phyloP scores from a whole-genome alignment of 2,888 invertebrate species.

The Isotomurus palustris region DNA sequence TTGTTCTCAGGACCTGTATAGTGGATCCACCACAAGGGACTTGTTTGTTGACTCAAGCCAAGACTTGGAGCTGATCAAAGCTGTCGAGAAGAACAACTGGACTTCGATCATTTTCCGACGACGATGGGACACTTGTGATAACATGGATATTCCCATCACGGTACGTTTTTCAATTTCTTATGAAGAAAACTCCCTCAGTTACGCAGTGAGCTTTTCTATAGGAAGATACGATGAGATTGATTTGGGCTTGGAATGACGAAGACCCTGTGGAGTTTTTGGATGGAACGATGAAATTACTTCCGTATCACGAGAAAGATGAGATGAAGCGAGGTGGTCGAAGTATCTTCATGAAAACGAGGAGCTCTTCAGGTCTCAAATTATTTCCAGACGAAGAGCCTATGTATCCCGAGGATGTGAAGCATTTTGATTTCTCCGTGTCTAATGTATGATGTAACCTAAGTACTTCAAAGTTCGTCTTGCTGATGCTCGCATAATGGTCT shows the following conservation, averaged over 20 bases:
- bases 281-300: slow-evolving; percentile 50
- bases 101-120: slow-evolving; percentile 48
- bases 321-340: slow-evolving; percentile 64
- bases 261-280: slow-evolving; percentile 43
- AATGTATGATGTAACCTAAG: slow-evolving; percentile 13
- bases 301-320: slow-evolving; percentile 51
- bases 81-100: slow-evolving; percentile 48
- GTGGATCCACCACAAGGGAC: too few relatives aligned
- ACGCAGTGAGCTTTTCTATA: neutral
- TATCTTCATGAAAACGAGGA: slow-evolving; percentile 55
- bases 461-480: neutral
- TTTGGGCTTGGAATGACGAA: slow-evolving; percentile 60
- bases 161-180: slow-evolving; percentile 12
- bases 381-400: slow-evolving; percentile 19
- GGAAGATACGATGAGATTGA: slow-evolving; percentile 67
- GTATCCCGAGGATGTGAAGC: slow-evolving; percentile 16
- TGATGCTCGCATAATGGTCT: neutral
- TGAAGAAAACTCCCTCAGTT: neutral
- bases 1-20: too few relatives aligned
- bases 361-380: slow-evolving; percentile 1
- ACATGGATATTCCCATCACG: slow-evolving; percentile 21
- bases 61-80: slow-evolving; percentile 47
- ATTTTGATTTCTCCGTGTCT: slow-evolving; percentile 17
- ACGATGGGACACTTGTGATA: slow-evolving; percentile 49
- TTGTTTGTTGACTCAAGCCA: slow-evolving; percentile 48